Percentiles rank a stretch among this genome's conserved stretches.
phyloP scores from a whole-genome alignment of 2,888 invertebrate genomes.

The Acheta domesticus region DNA sequence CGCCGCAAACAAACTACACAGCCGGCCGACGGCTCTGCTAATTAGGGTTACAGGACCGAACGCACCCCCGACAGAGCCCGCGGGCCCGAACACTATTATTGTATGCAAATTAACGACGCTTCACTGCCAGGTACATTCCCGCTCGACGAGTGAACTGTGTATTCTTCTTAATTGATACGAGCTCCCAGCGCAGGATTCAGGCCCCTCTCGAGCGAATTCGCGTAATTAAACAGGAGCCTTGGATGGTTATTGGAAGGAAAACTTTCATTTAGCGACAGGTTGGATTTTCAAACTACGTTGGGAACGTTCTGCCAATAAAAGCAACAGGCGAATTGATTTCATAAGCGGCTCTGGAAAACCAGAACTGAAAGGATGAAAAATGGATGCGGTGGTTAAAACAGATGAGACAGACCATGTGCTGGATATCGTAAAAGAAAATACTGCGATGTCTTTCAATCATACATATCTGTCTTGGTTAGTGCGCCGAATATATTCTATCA shows the following conservation, averaged over 20 bases:
- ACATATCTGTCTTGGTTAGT: too few relatives aligned
- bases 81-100: not conserved
- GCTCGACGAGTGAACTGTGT: not conserved
- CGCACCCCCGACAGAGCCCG: not conserved
- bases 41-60: not conserved
- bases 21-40: not conserved
- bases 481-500: too few relatives aligned
- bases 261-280: not conserved
- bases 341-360: not conserved
- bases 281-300: not conserved
- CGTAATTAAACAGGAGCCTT: not conserved
- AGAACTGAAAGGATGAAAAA: too few relatives aligned
- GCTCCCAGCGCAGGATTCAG: not conserved
- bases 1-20: not conserved
- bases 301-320: not conserved
- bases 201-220: not conserved
- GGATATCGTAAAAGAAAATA: too few relatives aligned
- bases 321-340: not conserved
- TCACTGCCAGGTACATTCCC: slow-evolving; percentile 1
- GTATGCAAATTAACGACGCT: slow-evolving; percentile 18
- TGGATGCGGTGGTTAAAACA: too few relatives aligned
- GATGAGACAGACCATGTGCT: too few relatives aligned
- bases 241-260: not conserved
- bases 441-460: too few relatives aligned
- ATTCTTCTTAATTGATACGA: not conserved